Evolutionary conservation across 1,140 invertebrate species (phyloP).

Genomic region (Rhizoglyphus robini): DNA sequence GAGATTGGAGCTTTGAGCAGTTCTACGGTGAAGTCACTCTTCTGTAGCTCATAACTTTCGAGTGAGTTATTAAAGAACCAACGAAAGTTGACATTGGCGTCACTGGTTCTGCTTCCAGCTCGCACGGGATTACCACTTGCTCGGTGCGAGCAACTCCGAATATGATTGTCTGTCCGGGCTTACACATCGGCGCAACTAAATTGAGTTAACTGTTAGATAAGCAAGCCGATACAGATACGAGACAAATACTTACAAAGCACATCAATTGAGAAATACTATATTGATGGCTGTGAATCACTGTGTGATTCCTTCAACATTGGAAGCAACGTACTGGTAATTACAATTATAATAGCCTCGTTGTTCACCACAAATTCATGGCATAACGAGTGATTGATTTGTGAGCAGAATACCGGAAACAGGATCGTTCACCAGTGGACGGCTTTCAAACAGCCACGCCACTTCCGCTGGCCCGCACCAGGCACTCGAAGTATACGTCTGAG

Average conservation of each 20-base stretch:
- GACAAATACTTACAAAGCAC: slow-evolving; percentile 43
- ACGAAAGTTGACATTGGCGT: slow-evolving; percentile 52
- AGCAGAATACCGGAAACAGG: slow-evolving; percentile 55
- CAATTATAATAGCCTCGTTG: slow-evolving; percentile 29
- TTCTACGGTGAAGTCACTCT: slow-evolving; percentile 23
- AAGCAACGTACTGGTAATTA: slow-evolving; percentile 79
- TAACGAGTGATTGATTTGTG: slow-evolving; percentile 50
- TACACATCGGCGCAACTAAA: slow-evolving; percentile 75
- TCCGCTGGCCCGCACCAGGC: slow-evolving; percentile 37
- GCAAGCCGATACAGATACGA: background rate
- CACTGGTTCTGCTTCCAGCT: slow-evolving; percentile 72
- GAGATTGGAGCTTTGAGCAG: slow-evolving; percentile 3
- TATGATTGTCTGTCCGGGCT: slow-evolving; percentile 58
- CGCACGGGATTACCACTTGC: slow-evolving; percentile 65
- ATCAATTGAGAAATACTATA: slow-evolving; percentile 62
- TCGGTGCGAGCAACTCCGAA: slow-evolving; percentile 80
- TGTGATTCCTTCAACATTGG: slow-evolving; percentile 73
- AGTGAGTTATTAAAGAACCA: slow-evolving; percentile 89
- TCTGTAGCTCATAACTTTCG: slow-evolving; percentile 52
- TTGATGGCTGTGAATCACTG: slow-evolving; percentile 70
- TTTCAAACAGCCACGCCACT: slow-evolving; percentile 26
- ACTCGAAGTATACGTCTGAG: slow-evolving; percentile 76
- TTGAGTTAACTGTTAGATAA: no score
- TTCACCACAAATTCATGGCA: slow-evolving; percentile 30
- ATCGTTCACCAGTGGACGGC: slow-evolving; percentile 22